Evolutionary conservation across 2,888 invertebrate genomes (phyloP), one percentile per base, ranked within the genome.

Genomic region (Sabatieria punctata): DNA sequence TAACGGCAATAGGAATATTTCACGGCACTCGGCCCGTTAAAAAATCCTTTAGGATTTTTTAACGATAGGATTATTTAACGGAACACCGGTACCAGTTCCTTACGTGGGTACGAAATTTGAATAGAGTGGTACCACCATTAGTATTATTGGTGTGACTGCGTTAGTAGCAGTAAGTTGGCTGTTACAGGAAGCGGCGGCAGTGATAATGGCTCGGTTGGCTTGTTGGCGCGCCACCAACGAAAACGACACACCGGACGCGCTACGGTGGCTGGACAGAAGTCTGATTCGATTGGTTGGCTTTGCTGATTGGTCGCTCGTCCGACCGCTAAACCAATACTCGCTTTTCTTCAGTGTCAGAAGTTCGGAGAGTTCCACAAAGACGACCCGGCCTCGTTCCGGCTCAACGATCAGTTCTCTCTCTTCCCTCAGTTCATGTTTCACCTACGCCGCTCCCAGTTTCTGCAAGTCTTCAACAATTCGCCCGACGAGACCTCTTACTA

Each of bases 341-440:
- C 8, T 15, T 30, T 30, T 49, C 72, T 74, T 45, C 70, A 91
- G 83, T 97, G 97, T 67, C 97, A 97, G 70, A 93, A 93, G 71
- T 99, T 99, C 72, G 97, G 95, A 46, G 93, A 97, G 65, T 99
- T 89, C 68, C 79, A 80, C 60, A 93, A 93, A 65, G 95, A 99
- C 65, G 91, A 95, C 70, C 88, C 91, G 18, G 84, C 82, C 65
- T 88, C 89, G 55, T 97, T 97, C 73, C 77, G 91, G 43, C 76
- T 97, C 50, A 79, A 84, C 2, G 93, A 93, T 65, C 93, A 91
- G 71, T 97, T 97, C 71, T 86, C 88, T 49, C 73, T 99, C 49
- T 99, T 93, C 72, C 97, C 97, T 38, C 97, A 97, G 71, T 99
- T 97, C 70, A 95, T 99, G 93, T 99, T 95, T 70, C 97, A 99